These are phyloP conservation scores for Galaxea fascicularis DNA, from an alignment of 92 coral and sea anemone genomes.

Conservation along the genomic window DNA sequence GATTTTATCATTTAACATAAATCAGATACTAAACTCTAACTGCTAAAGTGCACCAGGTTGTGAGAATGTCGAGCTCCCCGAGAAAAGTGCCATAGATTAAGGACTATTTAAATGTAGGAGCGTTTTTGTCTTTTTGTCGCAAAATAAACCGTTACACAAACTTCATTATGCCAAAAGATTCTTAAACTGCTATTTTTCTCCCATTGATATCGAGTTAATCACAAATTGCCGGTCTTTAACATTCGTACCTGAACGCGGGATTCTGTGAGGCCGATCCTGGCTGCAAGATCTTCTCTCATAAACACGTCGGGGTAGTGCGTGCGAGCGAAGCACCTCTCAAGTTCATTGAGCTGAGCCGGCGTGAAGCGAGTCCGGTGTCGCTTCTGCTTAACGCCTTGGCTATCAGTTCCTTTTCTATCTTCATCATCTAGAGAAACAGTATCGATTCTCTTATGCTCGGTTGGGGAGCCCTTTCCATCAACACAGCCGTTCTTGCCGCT, in stretches of 20 bases:
- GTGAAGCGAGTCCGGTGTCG: conserved; percentile 99
- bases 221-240: conserved; percentile 39
- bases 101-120: conserved; percentile 35
- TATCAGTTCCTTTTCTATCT: conserved; percentile 82
- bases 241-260: conserved; percentile 98
- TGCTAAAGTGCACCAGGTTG: background rate
- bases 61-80: background rate
- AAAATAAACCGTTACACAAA: conserved; percentile 91
- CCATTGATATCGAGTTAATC: conserved; percentile 66
- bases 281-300: conserved; percentile 98
- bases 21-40: conserved; percentile 82
- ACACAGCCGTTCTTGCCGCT: conserved; percentile 85
- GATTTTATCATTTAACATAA: conserved; percentile 83
- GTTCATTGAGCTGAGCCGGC: conserved; percentile 98
- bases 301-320: conserved; percentile 99
- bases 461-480: conserved; percentile 92
- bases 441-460: conserved; percentile 91
- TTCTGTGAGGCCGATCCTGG: conserved; percentile 96
- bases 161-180: conserved; percentile 85
- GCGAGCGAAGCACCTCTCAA: conserved; percentile 97
- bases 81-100: conserved; percentile 34
- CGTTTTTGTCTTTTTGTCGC: conserved; percentile 50
- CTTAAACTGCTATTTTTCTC: conserved; percentile 83
- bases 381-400: conserved; percentile 96
- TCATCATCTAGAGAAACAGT: conserved; percentile 89